Evolutionary conservation across 2,888 invertebrate genomes (phyloP), one percentile per base, ranked within the genome.

Genomic region (Microctonus brassicae): DNA sequence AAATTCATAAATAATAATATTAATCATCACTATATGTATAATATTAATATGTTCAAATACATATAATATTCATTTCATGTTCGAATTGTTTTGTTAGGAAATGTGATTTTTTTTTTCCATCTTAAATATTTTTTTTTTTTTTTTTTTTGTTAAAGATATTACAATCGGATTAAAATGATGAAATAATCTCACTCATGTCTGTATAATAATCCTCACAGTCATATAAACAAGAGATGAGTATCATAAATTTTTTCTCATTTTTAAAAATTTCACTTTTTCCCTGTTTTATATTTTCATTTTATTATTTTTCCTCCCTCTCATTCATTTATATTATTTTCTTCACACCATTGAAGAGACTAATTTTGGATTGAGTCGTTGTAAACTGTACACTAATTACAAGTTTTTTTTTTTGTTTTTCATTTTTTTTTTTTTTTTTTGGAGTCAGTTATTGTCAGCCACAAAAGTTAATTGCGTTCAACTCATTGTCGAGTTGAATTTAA

Each of bases 381-480:
- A 75, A 81, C 83, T 87, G 86, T 87, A 87, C 87, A 87, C 86
- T 87, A 87, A 87, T 87, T 87, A 86, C 86, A 86, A 86, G 82
- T 80, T 74, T 73, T 75, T 47, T 77, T 60, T 36, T 4, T 36
- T 36, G 6, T 20, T 7, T 47, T 47, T 78, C 78, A 76, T 77
- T 77, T n/a, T n/a, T n/a, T n/a, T n/a, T n/a, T n/a, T n/a, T n/a
- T n/a, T n/a, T n/a, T n/a, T n/a, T n/a, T n/a, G 61, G 73, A 79
- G 80, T 79, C 78, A 79, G 74, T 80, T 80, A 80, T 80, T 80
- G 80, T 80, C 80, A 79, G 77, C 78, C 77, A 79, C 80, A 77
- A 75, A 73, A 53, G 57, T 69, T 52, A 34, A 52, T 60, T 61
- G 60, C 57, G 20, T 17, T 57, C 55, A 42, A 20, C 34, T 20